These are phyloP conservation scores for Enteromius viviparus DNA, from an alignment of 2,797 vertebrate species.

Conservation along the genomic window DNA sequence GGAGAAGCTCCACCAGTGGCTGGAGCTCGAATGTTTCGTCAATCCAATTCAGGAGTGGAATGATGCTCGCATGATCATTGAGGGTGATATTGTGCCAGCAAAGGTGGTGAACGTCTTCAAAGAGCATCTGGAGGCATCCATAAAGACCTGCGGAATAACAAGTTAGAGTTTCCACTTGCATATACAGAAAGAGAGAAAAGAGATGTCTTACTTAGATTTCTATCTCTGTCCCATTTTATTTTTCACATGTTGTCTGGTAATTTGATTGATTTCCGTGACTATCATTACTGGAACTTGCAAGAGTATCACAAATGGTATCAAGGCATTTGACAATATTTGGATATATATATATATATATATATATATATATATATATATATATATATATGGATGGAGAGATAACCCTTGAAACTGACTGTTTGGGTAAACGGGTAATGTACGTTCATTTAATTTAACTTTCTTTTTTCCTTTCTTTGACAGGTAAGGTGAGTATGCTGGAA, in stretches of 20 bases:
- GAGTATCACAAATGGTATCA: background rate
- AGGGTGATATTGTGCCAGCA: conserved; percentile 82
- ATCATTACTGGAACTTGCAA: background rate
- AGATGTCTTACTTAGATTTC: background rate
- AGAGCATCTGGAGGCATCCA: conserved; percentile 77
- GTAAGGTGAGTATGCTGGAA: conserved; percentile 73
- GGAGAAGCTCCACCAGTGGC: conserved; percentile 83
- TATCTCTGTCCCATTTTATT: background rate
- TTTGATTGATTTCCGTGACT: background rate
- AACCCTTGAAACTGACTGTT: background rate
- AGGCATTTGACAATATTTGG: background rate
- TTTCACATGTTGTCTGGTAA: background rate
- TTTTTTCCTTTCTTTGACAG: conserved; percentile 60
- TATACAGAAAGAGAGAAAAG: background rate
- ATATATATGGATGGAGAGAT: background rate
- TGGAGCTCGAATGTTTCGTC: conserved; percentile 80
- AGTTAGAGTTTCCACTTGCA: conserved; percentile 72
- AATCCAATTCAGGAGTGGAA: conserved; percentile 83
- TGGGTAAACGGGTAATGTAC: background rate
- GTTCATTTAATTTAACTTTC: background rate
- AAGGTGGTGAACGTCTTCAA: conserved; percentile 81
- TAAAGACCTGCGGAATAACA: conserved; percentile 75
- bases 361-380: too few relatives aligned
- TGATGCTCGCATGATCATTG: conserved; percentile 73
- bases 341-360: too few relatives aligned